Evolutionary conservation across 2,888 invertebrate species (phyloP).

Genomic region (Drosophila dives): DNA sequence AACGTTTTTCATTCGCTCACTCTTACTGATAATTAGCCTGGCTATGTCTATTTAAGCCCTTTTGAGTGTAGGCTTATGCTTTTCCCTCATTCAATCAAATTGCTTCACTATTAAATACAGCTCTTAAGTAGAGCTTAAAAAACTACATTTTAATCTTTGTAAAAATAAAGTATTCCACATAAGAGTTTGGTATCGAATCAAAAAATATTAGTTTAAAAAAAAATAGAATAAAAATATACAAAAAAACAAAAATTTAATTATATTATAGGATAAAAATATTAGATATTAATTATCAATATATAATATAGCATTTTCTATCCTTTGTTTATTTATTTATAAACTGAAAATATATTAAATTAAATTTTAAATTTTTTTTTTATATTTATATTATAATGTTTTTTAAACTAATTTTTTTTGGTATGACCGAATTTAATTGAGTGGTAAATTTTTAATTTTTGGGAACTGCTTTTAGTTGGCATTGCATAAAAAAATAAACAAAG

Average conservation of each 20-base stretch:
- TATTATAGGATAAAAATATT: too few relatives aligned
- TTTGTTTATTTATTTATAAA: too few relatives aligned
- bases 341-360: neutral
- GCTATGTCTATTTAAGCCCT: conserved; percentile 8
- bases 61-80: conserved; percentile 8
- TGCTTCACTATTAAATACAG: neutral
- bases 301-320: too few relatives aligned
- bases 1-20: conserved; percentile 8
- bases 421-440: neutral
- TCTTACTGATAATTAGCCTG: conserved; percentile 44
- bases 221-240: too few relatives aligned
- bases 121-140: neutral
- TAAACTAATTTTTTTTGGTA: neutral
- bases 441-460: neutral
- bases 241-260: too few relatives aligned
- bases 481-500: neutral
- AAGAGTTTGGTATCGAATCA: too few relatives aligned
- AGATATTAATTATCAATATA: too few relatives aligned
- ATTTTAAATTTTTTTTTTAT: too few relatives aligned
- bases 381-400: neutral
- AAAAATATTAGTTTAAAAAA: too few relatives aligned
- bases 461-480: neutral
- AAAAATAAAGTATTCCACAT: neutral
- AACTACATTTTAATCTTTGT: neutral
- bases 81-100: neutral